Evolutionary conservation across 2,888 invertebrate genomes (phyloP).

Genomic region (Cerceris ruficornis): DNA sequence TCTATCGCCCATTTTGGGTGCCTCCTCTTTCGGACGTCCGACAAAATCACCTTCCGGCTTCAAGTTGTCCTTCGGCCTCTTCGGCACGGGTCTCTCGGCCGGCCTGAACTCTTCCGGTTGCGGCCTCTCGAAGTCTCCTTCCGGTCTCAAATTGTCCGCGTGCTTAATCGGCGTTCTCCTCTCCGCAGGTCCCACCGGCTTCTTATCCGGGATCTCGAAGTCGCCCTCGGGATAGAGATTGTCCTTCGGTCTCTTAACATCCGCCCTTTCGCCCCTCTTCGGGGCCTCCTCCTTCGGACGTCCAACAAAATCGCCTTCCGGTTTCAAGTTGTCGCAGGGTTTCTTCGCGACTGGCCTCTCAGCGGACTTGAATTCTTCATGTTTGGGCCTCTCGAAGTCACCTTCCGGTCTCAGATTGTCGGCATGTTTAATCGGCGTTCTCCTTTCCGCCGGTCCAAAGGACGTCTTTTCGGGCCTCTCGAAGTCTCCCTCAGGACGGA

Average conservation of each 20-base stretch:
- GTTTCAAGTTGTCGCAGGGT: slow-evolving; percentile 82
- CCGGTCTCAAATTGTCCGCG: slow-evolving; percentile 81
- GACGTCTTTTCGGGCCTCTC: slow-evolving; percentile 82
- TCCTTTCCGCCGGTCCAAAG: slow-evolving; percentile 81
- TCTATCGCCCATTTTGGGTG: slow-evolving; percentile 72
- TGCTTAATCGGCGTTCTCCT: slow-evolving; percentile 75
- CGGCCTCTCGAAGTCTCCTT: slow-evolving; percentile 83
- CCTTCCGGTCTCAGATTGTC: slow-evolving; percentile 81
- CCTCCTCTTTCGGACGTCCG: slow-evolving; percentile 79
- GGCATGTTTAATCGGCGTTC: slow-evolving; percentile 79
- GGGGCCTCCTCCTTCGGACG: slow-evolving; percentile 59
- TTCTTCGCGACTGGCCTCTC: slow-evolving; percentile 83
- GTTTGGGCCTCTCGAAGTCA: slow-evolving; percentile 81
- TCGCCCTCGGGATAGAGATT: slow-evolving; percentile 78
- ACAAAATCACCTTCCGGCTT: slow-evolving; percentile 78
- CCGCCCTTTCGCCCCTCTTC: slow-evolving; percentile 77
- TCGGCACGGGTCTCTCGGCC: slow-evolving; percentile 77
- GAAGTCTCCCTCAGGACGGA: slow-evolving; percentile 86
- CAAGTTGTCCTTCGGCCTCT: slow-evolving; percentile 77
- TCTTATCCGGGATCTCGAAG: slow-evolving; percentile 74
- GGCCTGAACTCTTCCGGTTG: slow-evolving; percentile 79
- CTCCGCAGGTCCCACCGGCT: slow-evolving; percentile 77
- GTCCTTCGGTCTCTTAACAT: slow-evolving; percentile 80
- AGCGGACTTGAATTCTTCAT: slow-evolving; percentile 75
- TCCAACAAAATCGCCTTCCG: slow-evolving; percentile 80